Conservation (phyloP, 2,888 invertebrate genomes). For the Nasonovia ribisnigri region DNA sequence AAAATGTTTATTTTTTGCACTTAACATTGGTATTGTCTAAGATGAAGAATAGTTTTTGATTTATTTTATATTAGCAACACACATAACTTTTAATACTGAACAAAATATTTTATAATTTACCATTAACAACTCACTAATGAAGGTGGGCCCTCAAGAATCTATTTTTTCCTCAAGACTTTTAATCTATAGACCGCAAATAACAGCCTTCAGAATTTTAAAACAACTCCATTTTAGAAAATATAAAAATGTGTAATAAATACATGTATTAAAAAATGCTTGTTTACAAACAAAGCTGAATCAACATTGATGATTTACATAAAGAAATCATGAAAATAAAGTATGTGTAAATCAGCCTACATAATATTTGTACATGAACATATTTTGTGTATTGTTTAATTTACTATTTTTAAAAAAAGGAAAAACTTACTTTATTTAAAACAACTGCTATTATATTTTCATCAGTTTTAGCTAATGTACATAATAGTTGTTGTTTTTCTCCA, state of each 20-base stretch:
- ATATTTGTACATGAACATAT: background rate
- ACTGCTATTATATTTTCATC: conserved; percentile 51
- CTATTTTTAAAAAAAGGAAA: background rate
- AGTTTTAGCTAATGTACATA: background rate
- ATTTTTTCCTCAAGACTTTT: background rate
- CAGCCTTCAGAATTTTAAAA: background rate
- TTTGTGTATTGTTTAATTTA: background rate
- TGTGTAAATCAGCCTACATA: background rate
- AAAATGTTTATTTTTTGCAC: background rate
- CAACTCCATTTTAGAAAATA: background rate
- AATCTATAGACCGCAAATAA: background rate
- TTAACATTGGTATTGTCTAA: background rate
- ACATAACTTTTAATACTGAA: background rate
- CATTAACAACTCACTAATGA: background rate
- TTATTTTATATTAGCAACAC: background rate
- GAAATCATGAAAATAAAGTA: background rate
- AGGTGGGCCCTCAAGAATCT: background rate
- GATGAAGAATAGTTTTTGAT: background rate
- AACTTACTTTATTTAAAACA: conserved; percentile 51
- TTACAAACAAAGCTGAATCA: background rate
- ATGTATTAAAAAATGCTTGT: background rate
- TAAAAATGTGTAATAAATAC: background rate
- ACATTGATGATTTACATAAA: background rate
- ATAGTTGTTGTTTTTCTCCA: conserved; percentile 33
- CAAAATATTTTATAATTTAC: too few species aligned